Evolutionary conservation across 1,140 invertebrate species (phyloP).

Genomic region (Polypedilum pembai): DNA sequence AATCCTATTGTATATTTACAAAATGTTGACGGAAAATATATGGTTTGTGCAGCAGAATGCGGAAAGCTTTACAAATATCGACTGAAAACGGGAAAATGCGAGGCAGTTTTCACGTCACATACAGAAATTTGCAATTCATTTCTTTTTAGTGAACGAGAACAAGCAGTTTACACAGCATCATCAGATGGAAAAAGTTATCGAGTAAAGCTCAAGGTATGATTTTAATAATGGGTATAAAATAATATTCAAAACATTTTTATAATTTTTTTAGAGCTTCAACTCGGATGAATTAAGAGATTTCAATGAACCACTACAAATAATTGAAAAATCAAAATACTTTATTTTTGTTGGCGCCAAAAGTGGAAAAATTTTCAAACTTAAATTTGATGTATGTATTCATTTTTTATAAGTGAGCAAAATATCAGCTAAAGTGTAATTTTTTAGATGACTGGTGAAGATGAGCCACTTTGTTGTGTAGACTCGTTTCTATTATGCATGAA

Average conservation of each 20-base stretch:
- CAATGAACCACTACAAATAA: constrained; percentile 10
- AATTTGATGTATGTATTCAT: not conserved
- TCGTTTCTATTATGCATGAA: constrained; percentile 54
- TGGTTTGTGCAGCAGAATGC: constrained; percentile 47
- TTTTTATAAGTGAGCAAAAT: not conserved
- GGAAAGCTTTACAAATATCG: constrained; percentile 51
- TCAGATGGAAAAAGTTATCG: constrained; percentile 41
- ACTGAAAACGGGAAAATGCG: constrained; percentile 43
- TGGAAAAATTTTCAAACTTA: not conserved
- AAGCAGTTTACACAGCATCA: constrained; percentile 38
- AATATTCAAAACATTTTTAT: not conserved
- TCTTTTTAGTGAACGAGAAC: constrained; percentile 35
- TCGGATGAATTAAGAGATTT: not conserved
- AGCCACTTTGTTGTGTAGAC: constrained; percentile 35
- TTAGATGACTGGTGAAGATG: constrained; percentile 35
- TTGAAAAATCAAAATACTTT: not conserved
- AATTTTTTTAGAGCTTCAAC: not conserved
- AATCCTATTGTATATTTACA: constrained; percentile 39
- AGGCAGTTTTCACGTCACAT: constrained; percentile 43
- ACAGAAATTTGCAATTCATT: constrained; percentile 40
- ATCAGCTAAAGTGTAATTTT: not conserved
- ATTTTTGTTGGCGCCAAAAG: constrained; percentile 8
- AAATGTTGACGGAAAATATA: constrained; percentile 33
- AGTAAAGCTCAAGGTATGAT: constrained; percentile 36
- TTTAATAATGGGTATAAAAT: not conserved